These are phyloP conservation scores for Cnemophilus loriae DNA, from an alignment of 2,113 vertebrate genomes.

Conservation along the genomic window DNA sequence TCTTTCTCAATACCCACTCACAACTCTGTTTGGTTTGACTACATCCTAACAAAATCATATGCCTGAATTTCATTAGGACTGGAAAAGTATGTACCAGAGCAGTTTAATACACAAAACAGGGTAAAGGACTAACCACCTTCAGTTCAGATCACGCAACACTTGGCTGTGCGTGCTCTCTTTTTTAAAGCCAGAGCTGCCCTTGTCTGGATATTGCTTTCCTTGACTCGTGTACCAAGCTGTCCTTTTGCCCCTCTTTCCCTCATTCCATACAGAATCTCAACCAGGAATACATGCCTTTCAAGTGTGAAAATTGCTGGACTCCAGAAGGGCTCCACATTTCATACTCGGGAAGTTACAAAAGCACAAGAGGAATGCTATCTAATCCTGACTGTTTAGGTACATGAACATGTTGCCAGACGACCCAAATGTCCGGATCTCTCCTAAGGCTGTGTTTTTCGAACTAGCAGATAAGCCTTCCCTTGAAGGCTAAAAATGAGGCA, in stretches of 20 bases:
- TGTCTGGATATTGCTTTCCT: neutral
- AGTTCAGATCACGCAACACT: neutral
- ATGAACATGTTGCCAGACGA: neutral
- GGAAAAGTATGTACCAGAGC: neutral
- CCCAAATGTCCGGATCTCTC: neutral
- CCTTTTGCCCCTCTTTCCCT: neutral
- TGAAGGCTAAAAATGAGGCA: neutral
- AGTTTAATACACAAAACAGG: neutral
- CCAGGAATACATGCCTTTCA: neutral
- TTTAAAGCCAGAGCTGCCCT: neutral
- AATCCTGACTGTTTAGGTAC: constrained; percentile 2
- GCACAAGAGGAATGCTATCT: neutral
- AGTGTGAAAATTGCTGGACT: constrained; percentile 15
- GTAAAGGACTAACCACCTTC: neutral
- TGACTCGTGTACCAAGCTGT: neutral
- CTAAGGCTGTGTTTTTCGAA: neutral
- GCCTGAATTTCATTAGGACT: neutral
- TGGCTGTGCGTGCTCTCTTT: neutral
- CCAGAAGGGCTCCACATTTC: neutral
- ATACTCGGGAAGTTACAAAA: neutral
- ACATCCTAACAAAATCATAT: neutral
- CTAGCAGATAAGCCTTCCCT: neutral
- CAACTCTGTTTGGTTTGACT: neutral
- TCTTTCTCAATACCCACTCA: neutral
- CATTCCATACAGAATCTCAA: neutral